Conservation (phyloP, 2,888 invertebrate genomes). For the Metellina segmentata region DNA sequence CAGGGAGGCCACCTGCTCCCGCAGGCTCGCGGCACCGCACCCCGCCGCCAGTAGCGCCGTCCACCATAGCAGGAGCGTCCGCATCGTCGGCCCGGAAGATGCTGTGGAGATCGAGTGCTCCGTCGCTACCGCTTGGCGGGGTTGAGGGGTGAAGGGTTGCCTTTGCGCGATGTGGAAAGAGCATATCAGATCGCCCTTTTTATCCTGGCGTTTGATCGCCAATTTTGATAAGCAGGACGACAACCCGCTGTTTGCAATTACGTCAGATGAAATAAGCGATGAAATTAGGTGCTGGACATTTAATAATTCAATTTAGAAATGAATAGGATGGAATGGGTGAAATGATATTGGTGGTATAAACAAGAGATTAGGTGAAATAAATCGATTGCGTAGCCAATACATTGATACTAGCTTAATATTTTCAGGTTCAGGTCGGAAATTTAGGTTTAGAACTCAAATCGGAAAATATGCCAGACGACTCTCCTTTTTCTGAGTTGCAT, state of each 20-base stretch:
- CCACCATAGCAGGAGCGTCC: neutral
- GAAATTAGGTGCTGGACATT: neutral
- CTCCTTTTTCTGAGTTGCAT: too few relatives aligned
- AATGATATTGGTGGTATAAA: neutral
- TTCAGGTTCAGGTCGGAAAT: too few relatives aligned
- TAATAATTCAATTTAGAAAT: neutral
- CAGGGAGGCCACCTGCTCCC: conserved; percentile 51
- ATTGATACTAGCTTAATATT: too few relatives aligned
- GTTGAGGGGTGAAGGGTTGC: conserved; percentile 50
- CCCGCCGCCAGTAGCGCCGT: conserved; percentile 7
- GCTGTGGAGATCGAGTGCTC: neutral
- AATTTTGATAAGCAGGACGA: conserved; percentile 12
- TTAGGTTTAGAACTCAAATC: too few relatives aligned
- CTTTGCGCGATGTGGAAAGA: neutral
- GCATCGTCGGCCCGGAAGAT: conserved; percentile 1
- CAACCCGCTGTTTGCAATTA: neutral
- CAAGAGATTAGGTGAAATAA: too few relatives aligned
- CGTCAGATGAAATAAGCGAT: neutral
- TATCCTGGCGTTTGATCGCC: conserved; percentile 38
- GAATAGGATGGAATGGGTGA: neutral
- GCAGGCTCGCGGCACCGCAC: conserved; percentile 27
- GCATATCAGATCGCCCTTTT: conserved; percentile 32
- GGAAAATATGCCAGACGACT: too few relatives aligned
- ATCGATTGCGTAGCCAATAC: too few relatives aligned
- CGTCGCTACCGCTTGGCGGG: neutral